Evolutionary conservation across 2,888 invertebrate genomes (phyloP).

Genomic region (Aspidapion aeneum): DNA sequence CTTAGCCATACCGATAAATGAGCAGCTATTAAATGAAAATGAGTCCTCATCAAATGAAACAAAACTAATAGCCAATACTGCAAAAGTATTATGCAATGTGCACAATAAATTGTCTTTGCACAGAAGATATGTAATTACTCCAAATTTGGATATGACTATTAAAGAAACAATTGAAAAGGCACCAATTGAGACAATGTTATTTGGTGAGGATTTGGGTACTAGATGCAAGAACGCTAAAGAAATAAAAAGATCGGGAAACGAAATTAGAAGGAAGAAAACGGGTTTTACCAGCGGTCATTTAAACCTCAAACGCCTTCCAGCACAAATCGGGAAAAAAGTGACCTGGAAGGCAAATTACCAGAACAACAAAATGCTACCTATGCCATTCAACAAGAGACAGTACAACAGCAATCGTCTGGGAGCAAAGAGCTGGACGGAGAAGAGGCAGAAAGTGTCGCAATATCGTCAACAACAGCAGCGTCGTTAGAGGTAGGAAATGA

Average conservation of each 20-base stretch:
- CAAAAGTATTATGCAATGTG: too few relatives aligned
- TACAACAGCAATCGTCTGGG: slow-evolving; percentile 11
- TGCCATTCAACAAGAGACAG: slow-evolving; percentile 7
- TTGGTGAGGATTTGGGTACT: too few relatives aligned
- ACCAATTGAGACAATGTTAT: too few relatives aligned
- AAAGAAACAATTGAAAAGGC: too few relatives aligned
- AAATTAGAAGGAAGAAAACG: slow-evolving; percentile 5
- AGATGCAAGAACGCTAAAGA: too few relatives aligned
- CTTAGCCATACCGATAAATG: too few relatives aligned
- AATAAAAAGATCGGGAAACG: slow-evolving; percentile 11
- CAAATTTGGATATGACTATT: too few relatives aligned
- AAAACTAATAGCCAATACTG: too few relatives aligned
- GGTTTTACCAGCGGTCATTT: slow-evolving; percentile 5
- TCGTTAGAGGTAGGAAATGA: background rate
- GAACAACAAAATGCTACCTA: slow-evolving; percentile 4
- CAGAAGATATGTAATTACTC: too few relatives aligned
- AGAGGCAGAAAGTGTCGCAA: slow-evolving; percentile 9
- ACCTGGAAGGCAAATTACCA: slow-evolving; percentile 12
- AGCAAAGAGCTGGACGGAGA: slow-evolving; percentile 7
- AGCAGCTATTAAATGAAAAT: too few relatives aligned
- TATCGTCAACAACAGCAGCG: slow-evolving; percentile 9
- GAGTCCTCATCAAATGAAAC: too few relatives aligned
- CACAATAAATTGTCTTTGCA: too few relatives aligned
- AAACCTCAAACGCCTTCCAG: slow-evolving; percentile 15
- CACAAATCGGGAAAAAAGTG: slow-evolving; percentile 8